phyloP scores from a whole-genome alignment of 2,797 vertebrate species.

The Morus bassanus region DNA sequence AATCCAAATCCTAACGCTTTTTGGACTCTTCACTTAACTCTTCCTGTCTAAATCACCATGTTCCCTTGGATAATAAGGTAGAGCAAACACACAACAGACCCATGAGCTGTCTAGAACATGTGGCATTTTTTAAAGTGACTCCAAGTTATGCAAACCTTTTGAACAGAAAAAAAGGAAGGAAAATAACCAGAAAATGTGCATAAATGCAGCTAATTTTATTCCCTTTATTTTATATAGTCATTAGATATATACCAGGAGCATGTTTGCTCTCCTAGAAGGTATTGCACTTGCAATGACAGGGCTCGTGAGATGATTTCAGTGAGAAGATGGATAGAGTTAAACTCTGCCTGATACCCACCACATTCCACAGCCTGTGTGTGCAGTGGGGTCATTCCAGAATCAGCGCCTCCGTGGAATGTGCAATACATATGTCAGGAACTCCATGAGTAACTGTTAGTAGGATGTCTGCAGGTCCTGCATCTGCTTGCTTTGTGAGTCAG shows the following conservation, averaged over 20 bases:
- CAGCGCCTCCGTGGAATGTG: background rate
- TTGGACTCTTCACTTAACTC: background rate
- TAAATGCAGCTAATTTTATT: background rate
- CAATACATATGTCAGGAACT: background rate
- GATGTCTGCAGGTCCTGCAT: background rate
- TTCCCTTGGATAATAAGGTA: background rate
- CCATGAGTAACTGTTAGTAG: background rate
- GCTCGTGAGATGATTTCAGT: background rate
- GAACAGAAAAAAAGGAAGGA: background rate
- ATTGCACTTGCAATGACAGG: background rate
- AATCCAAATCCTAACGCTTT: conserved; percentile 34
- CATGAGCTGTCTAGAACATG: background rate
- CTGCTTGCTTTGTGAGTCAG: background rate
- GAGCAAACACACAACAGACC: background rate
- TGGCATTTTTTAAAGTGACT: background rate
- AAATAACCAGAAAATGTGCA: background rate
- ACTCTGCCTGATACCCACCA: conserved; percentile 12
- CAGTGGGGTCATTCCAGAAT: conserved; percentile 20
- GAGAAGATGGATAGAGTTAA: conserved; percentile 37
- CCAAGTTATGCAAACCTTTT: background rate
- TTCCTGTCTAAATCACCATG: background rate
- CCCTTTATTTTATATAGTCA: background rate
- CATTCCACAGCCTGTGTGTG: conserved; percentile 33
- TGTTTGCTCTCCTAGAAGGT: background rate
- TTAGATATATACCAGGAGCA: background rate